Evolutionary conservation across 2,113 vertebrate species (phyloP).

Genomic region (Oplegnathus fasciatus): DNA sequence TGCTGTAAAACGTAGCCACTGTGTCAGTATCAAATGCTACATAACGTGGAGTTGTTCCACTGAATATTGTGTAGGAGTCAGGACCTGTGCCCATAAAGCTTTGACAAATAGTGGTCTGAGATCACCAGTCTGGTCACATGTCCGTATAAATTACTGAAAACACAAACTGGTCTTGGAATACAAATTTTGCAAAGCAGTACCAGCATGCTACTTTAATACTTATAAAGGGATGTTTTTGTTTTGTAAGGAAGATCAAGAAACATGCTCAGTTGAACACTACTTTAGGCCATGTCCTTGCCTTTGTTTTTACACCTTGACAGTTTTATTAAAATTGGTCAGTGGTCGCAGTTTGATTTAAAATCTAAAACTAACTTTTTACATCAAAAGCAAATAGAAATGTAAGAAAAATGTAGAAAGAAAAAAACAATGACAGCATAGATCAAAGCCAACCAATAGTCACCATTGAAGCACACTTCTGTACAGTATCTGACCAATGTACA

Average conservation of each 20-base stretch:
- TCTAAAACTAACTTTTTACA: background rate
- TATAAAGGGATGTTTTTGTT: background rate
- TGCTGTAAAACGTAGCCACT: slow-evolving; percentile 41
- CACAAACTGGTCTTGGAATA: background rate
- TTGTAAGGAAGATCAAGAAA: background rate
- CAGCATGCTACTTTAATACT: no score
- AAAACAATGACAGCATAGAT: background rate
- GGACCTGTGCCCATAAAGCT: slow-evolving; percentile 29
- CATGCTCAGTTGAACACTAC: background rate
- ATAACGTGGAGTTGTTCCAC: slow-evolving; percentile 17
- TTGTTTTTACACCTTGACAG: background rate
- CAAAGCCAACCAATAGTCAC: background rate
- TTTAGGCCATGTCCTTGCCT: background rate
- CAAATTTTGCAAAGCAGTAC: background rate
- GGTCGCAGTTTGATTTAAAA: no score
- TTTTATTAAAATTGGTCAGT: background rate
- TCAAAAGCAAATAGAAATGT: background rate
- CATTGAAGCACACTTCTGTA: no score
- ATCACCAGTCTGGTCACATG: slow-evolving; percentile 2
- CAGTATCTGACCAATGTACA: background rate
- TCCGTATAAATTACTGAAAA: background rate
- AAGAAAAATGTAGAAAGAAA: background rate
- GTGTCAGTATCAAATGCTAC: slow-evolving; percentile 39
- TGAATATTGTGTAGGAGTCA: slow-evolving; percentile 1
- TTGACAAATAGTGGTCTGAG: slow-evolving; percentile 11